Evolutionary conservation across 2,113 vertebrate species (phyloP).

Genomic region (Oreochromis niloticus): DNA sequence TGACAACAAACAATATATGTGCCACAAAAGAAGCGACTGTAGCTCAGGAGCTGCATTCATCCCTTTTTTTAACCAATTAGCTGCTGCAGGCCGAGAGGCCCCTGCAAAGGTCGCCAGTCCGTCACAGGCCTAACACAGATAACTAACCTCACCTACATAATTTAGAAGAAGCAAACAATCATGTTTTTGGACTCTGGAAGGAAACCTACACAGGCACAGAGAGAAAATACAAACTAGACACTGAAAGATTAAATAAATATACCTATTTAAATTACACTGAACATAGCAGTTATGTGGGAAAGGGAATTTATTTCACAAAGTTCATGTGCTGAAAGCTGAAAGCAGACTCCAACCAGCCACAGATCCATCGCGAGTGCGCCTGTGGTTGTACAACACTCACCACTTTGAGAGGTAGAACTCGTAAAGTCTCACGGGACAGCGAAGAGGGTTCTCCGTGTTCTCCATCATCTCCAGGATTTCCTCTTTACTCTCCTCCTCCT

Average conservation of each 20-base stretch:
- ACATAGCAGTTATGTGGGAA: background rate
- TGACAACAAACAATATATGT: rapidly evolving
- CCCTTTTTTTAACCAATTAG: background rate
- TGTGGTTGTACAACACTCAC: constrained; percentile 57
- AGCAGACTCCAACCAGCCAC: background rate
- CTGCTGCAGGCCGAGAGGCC: rapidly evolving
- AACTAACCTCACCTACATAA: background rate
- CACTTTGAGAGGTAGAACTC: constrained; percentile 99
- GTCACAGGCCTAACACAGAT: background rate
- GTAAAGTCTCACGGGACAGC: constrained; percentile 93
- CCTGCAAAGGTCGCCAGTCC: rapidly evolving
- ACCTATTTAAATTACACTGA: background rate
- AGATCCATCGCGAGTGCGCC: rapidly evolving
- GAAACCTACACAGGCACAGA: background rate
- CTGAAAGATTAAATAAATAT: background rate
- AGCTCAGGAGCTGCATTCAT: background rate
- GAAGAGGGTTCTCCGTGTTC: constrained; percentile 89
- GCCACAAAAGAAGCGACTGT: rapidly evolving
- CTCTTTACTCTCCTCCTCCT: constrained; percentile 70
- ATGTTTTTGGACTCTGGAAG: background rate
- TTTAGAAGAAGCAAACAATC: background rate
- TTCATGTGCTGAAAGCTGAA: background rate
- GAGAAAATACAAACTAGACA: background rate
- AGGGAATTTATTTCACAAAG: background rate
- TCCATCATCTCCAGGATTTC: constrained; percentile 92